Conservation (phyloP, 1,140 invertebrate genomes). For the Babylonia areolata region DNA sequence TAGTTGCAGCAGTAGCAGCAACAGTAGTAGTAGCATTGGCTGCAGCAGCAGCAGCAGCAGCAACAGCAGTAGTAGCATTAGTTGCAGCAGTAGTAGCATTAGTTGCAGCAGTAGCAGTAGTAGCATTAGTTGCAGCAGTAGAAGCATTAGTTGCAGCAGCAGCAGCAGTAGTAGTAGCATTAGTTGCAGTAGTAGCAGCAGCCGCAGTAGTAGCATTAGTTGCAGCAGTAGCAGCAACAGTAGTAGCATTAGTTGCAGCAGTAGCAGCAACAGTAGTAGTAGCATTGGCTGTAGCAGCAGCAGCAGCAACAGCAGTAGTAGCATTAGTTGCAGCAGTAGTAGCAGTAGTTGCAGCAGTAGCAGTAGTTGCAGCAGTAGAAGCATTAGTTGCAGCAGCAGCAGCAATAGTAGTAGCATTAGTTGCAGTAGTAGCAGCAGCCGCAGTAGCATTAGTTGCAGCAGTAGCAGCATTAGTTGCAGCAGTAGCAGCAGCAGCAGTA, state of each 20-base stretch:
- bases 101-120: not conserved
- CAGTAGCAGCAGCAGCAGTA: not conserved
- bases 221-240: not conserved
- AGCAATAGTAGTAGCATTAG: not conserved
- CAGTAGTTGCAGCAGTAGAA: not conserved
- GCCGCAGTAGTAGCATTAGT: constrained; percentile 13
- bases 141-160: not conserved
- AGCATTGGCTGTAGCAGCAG: not conserved
- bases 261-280: constrained; percentile 12
- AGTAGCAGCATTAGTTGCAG: too few species aligned
- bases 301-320: not conserved
- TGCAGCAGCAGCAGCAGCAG: too few species aligned
- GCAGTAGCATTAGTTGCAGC: too few species aligned
- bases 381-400: not conserved
- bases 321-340: too few species aligned
- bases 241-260: not conserved
- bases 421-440: too few species aligned
- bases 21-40: too few species aligned
- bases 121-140: not conserved
- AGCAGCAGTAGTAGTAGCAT: not conserved
- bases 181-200: too few species aligned
- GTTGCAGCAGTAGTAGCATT: too few species aligned
- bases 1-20: too few species aligned
- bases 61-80: too few species aligned
- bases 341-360: not conserved